These are phyloP conservation scores for Clarias laeviceps DNA, from an alignment of 2,797 vertebrate species.

Conservation along the genomic window DNA sequence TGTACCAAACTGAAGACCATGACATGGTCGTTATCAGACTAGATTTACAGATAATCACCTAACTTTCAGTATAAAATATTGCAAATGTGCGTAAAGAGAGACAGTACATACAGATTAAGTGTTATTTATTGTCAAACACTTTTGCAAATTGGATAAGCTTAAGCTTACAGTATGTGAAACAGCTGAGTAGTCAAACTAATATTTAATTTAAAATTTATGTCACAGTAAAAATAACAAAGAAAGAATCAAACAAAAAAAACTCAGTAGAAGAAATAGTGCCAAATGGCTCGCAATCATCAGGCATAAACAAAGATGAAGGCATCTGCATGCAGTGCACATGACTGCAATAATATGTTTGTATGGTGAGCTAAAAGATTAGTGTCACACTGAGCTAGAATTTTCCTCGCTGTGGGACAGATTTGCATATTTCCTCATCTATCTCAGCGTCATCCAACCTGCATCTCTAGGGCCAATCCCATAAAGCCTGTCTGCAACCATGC, in stretches of 20 bases:
- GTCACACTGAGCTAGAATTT: constrained; percentile 47
- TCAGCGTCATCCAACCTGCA: constrained; percentile 38
- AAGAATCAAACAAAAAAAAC: background rate
- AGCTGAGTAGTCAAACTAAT: background rate
- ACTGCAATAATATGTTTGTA: constrained; percentile 44
- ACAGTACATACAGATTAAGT: background rate
- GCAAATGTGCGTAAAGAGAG: background rate
- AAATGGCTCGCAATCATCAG: background rate
- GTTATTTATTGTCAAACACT: constrained; percentile 3
- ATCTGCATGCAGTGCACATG: constrained; percentile 35
- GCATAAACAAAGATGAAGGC: constrained; percentile 30
- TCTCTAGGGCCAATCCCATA: constrained; percentile 27
- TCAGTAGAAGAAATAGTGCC: background rate
- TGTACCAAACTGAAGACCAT: background rate
- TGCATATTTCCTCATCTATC: constrained; percentile 55
- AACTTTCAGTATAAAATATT: background rate
- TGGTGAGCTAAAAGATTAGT: constrained; percentile 47
- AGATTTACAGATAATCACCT: background rate
- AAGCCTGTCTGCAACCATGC: constrained; percentile 21
- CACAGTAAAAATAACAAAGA: background rate
- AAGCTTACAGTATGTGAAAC: constrained; percentile 16
- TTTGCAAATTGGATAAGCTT: background rate
- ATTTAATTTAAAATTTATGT: background rate
- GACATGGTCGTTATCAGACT: background rate
- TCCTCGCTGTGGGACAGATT: constrained; percentile 42